phyloP scores from a whole-genome alignment of 2,113 vertebrate species.

The Probosciger aterrimus region DNA sequence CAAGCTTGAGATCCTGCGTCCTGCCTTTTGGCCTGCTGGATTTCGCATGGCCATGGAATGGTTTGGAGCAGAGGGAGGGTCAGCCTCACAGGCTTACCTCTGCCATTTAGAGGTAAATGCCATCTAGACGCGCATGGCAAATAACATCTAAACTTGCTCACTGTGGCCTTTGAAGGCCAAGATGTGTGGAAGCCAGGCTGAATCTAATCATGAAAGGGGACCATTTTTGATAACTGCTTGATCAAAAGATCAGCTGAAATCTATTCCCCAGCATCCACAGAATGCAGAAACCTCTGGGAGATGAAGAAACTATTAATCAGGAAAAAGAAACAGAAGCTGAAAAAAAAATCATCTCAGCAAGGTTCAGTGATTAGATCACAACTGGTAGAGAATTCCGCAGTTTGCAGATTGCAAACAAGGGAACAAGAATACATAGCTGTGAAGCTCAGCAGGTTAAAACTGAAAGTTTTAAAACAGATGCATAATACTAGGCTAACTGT shows the following conservation, averaged over 20 bases:
- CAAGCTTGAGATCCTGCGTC: accelerated
- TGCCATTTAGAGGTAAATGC: not conserved
- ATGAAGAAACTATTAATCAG: not conserved
- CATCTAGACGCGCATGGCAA: not conserved
- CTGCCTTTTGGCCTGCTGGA: not conserved
- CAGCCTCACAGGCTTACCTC: not conserved
- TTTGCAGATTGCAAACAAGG: not conserved
- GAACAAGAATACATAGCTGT: not conserved
- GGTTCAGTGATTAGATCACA: not conserved
- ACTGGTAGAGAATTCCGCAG: not conserved
- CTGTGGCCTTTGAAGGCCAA: not conserved
- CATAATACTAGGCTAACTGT: not conserved
- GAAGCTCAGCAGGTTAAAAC: not conserved
- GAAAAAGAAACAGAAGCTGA: not conserved
- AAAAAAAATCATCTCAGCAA: not conserved
- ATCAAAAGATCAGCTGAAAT: not conserved
- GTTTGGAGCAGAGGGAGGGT: not conserved
- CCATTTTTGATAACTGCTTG: not conserved
- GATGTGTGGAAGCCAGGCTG: not conserved
- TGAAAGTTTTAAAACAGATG: not conserved
- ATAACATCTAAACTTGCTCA: not conserved
- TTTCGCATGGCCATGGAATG: not conserved
- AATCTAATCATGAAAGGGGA: not conserved
- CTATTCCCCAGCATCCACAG: not conserved
- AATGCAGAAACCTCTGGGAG: not conserved